Percentiles rank a stretch among this genome's conserved stretches.
These are phyloP conservation scores for Drosophila paracracens DNA, from an alignment of 2,888 invertebrate genomes.

Conservation along the genomic window DNA sequence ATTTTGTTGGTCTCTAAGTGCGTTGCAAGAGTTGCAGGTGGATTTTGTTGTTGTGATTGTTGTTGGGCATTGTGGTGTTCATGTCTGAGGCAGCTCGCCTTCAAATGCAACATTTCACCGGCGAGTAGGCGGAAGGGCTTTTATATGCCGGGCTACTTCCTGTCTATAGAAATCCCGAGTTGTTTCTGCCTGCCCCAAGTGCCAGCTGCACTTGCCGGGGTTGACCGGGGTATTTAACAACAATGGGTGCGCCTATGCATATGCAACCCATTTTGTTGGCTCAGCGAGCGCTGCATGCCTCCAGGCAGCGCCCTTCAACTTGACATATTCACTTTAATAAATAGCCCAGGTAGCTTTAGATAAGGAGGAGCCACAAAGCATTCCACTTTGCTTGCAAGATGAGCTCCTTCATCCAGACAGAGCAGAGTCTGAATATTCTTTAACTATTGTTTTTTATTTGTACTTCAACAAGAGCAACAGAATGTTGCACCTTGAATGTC, in stretches of 20 bases:
- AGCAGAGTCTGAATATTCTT: not conserved
- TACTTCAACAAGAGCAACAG: not conserved
- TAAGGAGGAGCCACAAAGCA: not conserved
- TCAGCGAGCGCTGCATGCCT: constrained; percentile 56
- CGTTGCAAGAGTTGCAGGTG: constrained; percentile 39
- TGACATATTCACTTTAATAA: constrained; percentile 45
- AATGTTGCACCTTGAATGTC: not conserved
- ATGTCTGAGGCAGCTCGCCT: constrained; percentile 62
- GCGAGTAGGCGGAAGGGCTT: constrained; percentile 76
- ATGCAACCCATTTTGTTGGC: constrained; percentile 56
- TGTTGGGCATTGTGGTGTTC: constrained; percentile 58
- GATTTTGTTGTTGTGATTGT: constrained; percentile 25
- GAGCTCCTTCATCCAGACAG: not conserved
- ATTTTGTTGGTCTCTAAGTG: constrained; percentile 37
- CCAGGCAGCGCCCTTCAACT: constrained; percentile 66
- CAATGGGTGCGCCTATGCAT: constrained; percentile 68
- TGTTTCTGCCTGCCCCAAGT: constrained; percentile 56
- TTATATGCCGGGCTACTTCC: constrained; percentile 76
- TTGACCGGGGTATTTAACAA: constrained; percentile 41
- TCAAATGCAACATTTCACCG: constrained; percentile 79
- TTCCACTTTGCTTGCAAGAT: not conserved
- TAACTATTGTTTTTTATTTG: not conserved
- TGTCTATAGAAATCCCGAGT: constrained; percentile 64
- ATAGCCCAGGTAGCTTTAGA: not conserved
- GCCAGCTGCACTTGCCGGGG: not conserved